Percentiles rank a stretch among this genome's conserved stretches.
Evolutionary conservation across 2,113 vertebrate genomes (phyloP).

Genomic region (Psittacula cyanocephala): DNA sequence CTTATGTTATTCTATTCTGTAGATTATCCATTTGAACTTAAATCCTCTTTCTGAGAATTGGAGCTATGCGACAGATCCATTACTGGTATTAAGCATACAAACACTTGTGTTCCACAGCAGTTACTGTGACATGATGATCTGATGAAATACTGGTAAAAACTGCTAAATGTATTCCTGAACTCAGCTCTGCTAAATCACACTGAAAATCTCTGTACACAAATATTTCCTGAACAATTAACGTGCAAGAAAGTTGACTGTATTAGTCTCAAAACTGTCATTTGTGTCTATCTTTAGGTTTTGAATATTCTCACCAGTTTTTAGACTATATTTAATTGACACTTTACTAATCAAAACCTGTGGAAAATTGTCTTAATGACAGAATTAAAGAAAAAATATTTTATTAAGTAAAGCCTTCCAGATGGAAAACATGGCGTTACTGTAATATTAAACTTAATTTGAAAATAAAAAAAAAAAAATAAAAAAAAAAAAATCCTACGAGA

Average conservation of each 20-base stretch:
- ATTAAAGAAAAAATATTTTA: background rate
- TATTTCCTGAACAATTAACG: background rate
- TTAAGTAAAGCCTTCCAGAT: background rate
- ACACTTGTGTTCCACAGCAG: background rate
- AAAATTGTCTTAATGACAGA: background rate
- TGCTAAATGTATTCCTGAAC: background rate
- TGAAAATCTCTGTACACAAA: background rate
- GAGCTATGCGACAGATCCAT: background rate
- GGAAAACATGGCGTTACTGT: background rate
- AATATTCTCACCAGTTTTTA: background rate
- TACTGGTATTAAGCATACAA: background rate
- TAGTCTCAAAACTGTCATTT: background rate
- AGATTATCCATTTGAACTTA: too few relatives aligned
- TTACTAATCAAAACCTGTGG: background rate
- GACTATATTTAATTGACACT: background rate
- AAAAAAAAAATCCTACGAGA: fast-evolving
- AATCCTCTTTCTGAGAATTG: too few relatives aligned
- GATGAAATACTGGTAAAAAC: background rate
- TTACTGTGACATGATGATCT: background rate
- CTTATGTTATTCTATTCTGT: too few relatives aligned
- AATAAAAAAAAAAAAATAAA: background rate
- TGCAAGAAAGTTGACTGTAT: background rate
- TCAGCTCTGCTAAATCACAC: background rate
- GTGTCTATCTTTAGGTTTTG: background rate
- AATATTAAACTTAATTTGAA: background rate